Evolutionary conservation across 1,140 invertebrate species (phyloP).

Genomic region (Tachypleus tridentatus): DNA sequence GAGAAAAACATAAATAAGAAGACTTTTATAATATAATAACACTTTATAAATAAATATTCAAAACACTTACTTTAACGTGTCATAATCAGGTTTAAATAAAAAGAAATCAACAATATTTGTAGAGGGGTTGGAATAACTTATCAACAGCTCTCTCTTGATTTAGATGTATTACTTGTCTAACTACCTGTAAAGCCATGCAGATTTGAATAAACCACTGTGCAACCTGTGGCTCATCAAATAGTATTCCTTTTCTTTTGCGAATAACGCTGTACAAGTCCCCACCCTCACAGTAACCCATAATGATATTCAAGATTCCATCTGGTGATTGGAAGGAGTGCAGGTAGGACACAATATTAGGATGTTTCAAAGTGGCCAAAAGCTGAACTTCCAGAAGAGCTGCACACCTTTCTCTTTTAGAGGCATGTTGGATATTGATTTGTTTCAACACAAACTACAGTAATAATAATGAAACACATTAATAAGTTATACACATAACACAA

Average conservation of each 20-base stretch:
- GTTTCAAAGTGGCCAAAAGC: constrained; percentile 39
- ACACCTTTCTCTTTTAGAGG: constrained; percentile 34
- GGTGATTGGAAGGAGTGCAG: constrained; percentile 39
- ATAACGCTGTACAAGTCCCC: constrained; percentile 41
- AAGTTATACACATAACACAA: too few relatives aligned
- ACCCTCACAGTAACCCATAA: constrained; percentile 44
- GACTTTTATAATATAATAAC: too few relatives aligned
- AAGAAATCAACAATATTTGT: too few relatives aligned
- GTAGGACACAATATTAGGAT: constrained; percentile 43
- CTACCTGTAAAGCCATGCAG: constrained; percentile 40
- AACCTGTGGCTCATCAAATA: constrained; percentile 37
- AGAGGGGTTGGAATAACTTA: too few relatives aligned
- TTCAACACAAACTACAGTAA: constrained; percentile 40
- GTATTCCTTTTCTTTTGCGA: constrained; percentile 35
- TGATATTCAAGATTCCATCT: constrained; percentile 38
- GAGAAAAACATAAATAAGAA: too few relatives aligned
- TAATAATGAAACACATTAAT: constrained; percentile 2
- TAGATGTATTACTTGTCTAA: too few relatives aligned
- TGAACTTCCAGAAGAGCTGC: constrained; percentile 39
- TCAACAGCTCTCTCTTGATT: neutral
- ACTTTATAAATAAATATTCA: too few relatives aligned
- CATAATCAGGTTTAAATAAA: too few relatives aligned
- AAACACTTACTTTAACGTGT: too few relatives aligned
- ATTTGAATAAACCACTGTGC: constrained; percentile 46
- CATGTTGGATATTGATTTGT: constrained; percentile 37